phyloP scores from a whole-genome alignment of 37 sponge, comb jelly and placozoan species.

The Aplysina aerophoba region DNA sequence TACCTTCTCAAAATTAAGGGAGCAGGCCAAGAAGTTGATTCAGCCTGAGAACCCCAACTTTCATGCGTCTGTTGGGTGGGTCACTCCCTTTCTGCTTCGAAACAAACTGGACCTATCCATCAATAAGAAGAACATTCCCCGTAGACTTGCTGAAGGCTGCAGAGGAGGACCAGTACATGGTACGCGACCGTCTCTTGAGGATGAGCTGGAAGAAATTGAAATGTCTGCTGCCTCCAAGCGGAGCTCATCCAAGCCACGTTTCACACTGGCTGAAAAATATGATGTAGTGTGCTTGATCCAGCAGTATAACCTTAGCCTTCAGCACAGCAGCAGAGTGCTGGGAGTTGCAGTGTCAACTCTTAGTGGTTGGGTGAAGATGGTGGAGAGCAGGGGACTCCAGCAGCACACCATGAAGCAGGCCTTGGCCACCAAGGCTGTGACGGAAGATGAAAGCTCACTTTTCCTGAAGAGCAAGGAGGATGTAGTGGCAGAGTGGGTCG shows the following conservation, averaged over 20 bases:
- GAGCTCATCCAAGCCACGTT: slow-evolving; percentile 34
- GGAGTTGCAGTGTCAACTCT: slow-evolving; percentile 82
- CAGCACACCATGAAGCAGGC: too few relatives aligned
- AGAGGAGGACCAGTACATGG: background rate
- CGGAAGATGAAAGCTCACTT: slow-evolving; percentile 62
- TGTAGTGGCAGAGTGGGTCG: slow-evolving; percentile 75
- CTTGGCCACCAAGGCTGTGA: slow-evolving; percentile 37
- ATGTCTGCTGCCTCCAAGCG: background rate
- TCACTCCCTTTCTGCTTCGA: slow-evolving; percentile 78
- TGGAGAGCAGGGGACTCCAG: slow-evolving; percentile 22
- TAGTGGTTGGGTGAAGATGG: slow-evolving; percentile 81
- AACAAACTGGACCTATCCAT: slow-evolving; percentile 71
- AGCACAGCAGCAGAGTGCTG: slow-evolving; percentile 68
- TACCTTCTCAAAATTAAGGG: slow-evolving; percentile 74
- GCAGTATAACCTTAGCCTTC: slow-evolving; percentile 58
- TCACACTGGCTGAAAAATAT: slow-evolving; percentile 78
- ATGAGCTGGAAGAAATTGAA: background rate
- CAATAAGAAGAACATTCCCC: slow-evolving; percentile 32
- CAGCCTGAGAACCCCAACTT: slow-evolving; percentile 76
- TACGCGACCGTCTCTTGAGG: too few relatives aligned
- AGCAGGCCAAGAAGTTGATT: slow-evolving; percentile 71
- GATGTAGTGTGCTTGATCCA: slow-evolving; percentile 78
- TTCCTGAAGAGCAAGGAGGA: slow-evolving; percentile 72
- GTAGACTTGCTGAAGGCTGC: background rate
- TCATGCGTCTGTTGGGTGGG: slow-evolving; percentile 89